Conservation (phyloP, 2,113 vertebrate species). For the Spea multiplicata region DNA sequence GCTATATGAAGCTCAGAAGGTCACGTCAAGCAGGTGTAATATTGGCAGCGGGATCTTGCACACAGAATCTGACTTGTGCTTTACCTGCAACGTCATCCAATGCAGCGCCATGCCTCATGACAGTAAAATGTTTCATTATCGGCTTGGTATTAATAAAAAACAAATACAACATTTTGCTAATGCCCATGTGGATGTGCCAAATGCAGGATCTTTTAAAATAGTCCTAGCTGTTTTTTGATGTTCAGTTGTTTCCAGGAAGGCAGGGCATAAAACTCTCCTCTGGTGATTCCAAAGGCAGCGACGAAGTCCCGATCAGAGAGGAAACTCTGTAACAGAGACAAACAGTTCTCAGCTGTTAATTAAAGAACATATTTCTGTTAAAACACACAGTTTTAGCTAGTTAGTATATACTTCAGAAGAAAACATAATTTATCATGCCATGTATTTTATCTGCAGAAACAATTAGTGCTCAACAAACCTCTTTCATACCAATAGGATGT, state of each 20-base stretch:
- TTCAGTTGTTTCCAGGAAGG: conserved; percentile 79
- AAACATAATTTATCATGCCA: too few relatives aligned
- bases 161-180: conserved; percentile 19
- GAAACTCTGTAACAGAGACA: conserved; percentile 64
- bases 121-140: background rate
- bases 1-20: too few relatives aligned
- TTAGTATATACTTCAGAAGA: too few relatives aligned
- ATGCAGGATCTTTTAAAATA: conserved; percentile 67
- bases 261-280: conserved; percentile 67
- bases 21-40: too few relatives aligned
- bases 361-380: too few relatives aligned
- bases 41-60: background rate
- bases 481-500: too few relatives aligned
- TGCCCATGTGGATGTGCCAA: background rate
- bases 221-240: conserved; percentile 75
- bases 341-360: background rate
- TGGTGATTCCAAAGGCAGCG: conserved; percentile 69
- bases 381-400: too few relatives aligned
- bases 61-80: background rate
- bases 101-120: background rate
- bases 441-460: too few relatives aligned
- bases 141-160: background rate
- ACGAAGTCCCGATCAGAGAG: conserved; percentile 78
- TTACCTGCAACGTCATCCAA: background rate
- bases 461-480: too few relatives aligned